phyloP scores from a whole-genome alignment of 2,113 vertebrate species.

The Sturnus vulgaris region DNA sequence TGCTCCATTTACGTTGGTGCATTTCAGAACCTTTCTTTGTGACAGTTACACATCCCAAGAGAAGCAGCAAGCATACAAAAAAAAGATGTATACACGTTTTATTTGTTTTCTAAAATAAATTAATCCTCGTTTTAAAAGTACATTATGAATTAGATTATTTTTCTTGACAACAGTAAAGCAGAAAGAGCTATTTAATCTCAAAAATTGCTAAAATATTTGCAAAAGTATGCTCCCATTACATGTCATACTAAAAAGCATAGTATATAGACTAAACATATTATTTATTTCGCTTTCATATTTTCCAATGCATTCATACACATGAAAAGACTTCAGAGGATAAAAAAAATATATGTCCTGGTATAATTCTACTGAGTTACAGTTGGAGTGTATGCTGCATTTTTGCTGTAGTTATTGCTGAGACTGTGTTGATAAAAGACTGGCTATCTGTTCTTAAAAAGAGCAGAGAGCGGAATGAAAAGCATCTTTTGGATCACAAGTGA shows the following conservation, averaged over 20 bases:
- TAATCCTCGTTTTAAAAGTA: neutral
- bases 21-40: neutral
- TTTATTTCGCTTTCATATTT: neutral
- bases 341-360: neutral
- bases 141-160: neutral
- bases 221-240: neutral
- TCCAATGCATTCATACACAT: neutral
- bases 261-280: neutral
- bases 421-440: neutral
- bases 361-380: neutral
- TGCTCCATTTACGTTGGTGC: neutral
- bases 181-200: neutral
- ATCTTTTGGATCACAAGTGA: neutral
- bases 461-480: neutral
- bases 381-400: neutral
- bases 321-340: neutral
- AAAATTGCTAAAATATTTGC: neutral
- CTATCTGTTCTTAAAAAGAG: neutral
- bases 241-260: neutral
- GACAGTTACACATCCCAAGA: neutral
- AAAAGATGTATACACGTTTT: neutral
- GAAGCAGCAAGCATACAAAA: neutral
- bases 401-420: neutral
- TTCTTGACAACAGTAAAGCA: neutral
- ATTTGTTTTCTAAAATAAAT: neutral